These are phyloP conservation scores for Delia radicum DNA, from an alignment of 1,140 invertebrate species.

Conservation along the genomic window DNA sequence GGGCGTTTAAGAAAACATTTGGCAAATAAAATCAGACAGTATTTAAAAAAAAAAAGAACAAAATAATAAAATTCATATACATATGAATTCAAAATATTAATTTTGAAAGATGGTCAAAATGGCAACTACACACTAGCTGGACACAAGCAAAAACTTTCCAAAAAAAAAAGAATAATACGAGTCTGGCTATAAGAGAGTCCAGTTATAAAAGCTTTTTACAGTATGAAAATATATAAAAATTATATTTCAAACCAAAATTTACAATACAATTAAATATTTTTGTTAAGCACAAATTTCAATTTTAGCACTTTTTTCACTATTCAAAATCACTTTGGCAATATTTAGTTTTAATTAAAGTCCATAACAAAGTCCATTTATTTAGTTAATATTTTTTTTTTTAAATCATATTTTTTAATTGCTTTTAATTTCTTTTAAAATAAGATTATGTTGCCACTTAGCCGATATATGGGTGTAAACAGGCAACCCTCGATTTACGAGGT, in stretches of 20 bases:
- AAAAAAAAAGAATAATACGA: neutral
- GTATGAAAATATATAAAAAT: neutral
- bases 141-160: neutral
- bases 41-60: conserved; percentile 3
- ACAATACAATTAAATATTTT: neutral
- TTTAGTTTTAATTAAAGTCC: neutral
- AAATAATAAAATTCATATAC: neutral
- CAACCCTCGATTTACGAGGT: no score
- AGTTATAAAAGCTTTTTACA: neutral
- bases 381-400: neutral
- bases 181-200: neutral
- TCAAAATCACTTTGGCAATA: no score
- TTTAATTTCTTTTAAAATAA: no score
- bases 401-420: no score
- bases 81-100: neutral
- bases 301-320: neutral
- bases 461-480: no score
- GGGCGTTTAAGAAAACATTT: neutral
- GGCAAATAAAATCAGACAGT: conserved; percentile 18
- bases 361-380: neutral
- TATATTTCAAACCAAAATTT: neutral
- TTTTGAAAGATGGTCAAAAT: neutral
- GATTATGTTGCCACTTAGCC: no score
- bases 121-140: neutral
- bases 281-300: neutral